phyloP scores from a whole-genome alignment of 2,888 invertebrate genomes.

The Conistra vaccinii region DNA sequence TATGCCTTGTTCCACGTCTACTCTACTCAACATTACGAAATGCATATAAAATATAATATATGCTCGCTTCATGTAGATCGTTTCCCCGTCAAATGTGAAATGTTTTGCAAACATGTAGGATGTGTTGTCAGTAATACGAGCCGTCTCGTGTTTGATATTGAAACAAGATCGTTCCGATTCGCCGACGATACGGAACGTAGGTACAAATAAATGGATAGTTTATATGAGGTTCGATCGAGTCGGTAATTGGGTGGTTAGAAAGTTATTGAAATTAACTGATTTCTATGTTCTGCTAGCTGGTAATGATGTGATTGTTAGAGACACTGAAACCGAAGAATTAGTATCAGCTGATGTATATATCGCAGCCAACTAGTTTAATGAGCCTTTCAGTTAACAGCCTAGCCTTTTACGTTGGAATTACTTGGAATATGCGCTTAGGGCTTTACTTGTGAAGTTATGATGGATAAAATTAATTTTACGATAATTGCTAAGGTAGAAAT shows the following conservation, averaged over 20 bases:
- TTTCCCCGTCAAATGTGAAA: constrained; percentile 64
- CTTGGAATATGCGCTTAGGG: background rate
- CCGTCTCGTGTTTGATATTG: constrained; percentile 77
- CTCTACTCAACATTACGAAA: constrained; percentile 18
- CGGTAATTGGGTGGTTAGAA: constrained; percentile 47
- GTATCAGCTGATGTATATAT: background rate
- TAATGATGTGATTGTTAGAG: background rate
- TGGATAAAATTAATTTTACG: background rate
- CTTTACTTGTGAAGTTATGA: background rate
- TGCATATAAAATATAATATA: constrained; percentile 53
- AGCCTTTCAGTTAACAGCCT: no score
- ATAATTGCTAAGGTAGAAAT: background rate
- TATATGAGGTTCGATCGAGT: constrained; percentile 30
- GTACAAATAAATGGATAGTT: constrained; percentile 52
- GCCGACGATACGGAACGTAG: constrained; percentile 69
- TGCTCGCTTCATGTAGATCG: constrained; percentile 40
- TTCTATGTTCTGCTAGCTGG: background rate
- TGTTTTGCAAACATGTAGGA: constrained; percentile 70
- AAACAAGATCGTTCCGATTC: constrained; percentile 79
- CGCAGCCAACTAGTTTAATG: no score
- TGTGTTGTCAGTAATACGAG: constrained; percentile 75
- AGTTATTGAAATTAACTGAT: constrained; percentile 21
- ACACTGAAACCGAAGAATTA: background rate
- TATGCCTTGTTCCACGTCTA: background rate
- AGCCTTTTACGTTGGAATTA: background rate